phyloP scores from a whole-genome alignment of 1,140 invertebrate genomes.

The Aphis craccivora region DNA sequence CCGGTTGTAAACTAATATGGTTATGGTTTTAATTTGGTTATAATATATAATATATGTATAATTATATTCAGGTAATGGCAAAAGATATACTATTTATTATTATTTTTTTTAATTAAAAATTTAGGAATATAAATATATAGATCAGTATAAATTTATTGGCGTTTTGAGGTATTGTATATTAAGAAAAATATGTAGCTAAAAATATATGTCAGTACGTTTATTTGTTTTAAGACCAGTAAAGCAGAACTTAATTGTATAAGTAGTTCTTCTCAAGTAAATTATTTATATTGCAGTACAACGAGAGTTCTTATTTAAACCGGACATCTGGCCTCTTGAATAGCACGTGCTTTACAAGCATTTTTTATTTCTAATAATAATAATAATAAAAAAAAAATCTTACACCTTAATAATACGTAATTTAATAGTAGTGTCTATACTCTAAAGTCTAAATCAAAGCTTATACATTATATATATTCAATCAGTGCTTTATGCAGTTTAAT shows the following conservation, averaged over 20 bases:
- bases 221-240: slow-evolving; percentile 8
- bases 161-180: not conserved
- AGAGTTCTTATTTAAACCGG: slow-evolving; percentile 10
- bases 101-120: not conserved
- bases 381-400: not conserved
- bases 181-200: slow-evolving; percentile 5
- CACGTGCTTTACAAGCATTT: not conserved
- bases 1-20: too few species aligned
- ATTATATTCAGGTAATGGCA: too few species aligned
- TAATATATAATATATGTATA: too few species aligned
- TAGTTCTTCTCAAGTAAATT: slow-evolving; percentile 12
- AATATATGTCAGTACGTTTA: not conserved
- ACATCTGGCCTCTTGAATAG: slow-evolving; percentile 56
- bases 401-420: too few species aligned
- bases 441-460: too few species aligned
- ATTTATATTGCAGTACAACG: not conserved
- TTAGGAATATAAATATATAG: too few species aligned
- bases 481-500: too few species aligned
- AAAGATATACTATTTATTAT: too few species aligned
- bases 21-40: not conserved
- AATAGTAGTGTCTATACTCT: too few species aligned
- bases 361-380: not conserved
- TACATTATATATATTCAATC: too few species aligned
- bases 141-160: not conserved
- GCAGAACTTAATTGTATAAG: not conserved